Base-by-base conservation (phyloP, 1,140 invertebrate genomes). In the Adelges cooleyi region DNA sequence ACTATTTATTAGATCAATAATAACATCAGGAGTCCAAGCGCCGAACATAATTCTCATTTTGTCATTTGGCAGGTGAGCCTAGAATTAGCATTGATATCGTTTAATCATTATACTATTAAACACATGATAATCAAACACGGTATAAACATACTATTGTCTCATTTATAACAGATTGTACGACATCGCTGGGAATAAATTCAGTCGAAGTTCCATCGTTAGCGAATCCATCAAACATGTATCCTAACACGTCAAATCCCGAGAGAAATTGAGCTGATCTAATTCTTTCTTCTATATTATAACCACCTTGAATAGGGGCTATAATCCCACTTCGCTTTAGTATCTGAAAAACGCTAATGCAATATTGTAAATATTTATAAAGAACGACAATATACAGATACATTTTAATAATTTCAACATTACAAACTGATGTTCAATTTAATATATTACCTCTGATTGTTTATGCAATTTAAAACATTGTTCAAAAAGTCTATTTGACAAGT, bases 191-290 rank as follows among this genome's bases (percentile, higher is more conserved):
- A 49, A 85, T 74, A 49, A 80, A 72, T 59, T 83, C 79, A 20
- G 84, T 75, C 68, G 77, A 71, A 71, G 81, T 71, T 33, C 86
- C 81, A 75, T 87, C 84, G 62, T 78, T 81, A 71, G 89, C 85
- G 66, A 92, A 82, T 65, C 90, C 90, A 73, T 91, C 87, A 38
- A 93, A 79, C 1, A 89, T 76, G 75, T 83, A 89, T 48, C 90
- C 87, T 51, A 79, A 73, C 59, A 82, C 75, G 36, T 70, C 68
- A 18, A 80, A 71, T 69, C 79, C 75, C 29, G 77, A 77, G 33
- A 86, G 77, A 56, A 80, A 77, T 70, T 81, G 73, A 17, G 83
- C 80, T 68, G 77, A 84, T 29, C 76, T 71, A 71, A 79, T 72
- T 71, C 84, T 80, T 56, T 79, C 78, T 44, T 76, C 72, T 13